phyloP scores from a whole-genome alignment of 1,140 invertebrate species.

The Homalodisca vitripennis region DNA sequence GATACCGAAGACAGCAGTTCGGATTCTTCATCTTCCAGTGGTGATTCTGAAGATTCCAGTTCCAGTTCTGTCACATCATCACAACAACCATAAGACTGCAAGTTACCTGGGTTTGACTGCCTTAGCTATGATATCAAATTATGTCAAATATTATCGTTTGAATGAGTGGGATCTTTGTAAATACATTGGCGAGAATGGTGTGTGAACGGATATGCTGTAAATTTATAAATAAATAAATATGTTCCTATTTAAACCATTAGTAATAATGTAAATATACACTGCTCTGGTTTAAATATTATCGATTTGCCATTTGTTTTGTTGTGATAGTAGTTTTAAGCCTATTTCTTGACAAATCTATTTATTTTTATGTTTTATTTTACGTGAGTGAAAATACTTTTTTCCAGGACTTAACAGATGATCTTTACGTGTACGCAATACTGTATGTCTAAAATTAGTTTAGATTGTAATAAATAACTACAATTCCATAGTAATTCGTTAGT shows the following conservation, averaged over 20 bases:
- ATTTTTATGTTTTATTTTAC: too few relatives aligned
- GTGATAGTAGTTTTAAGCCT: not conserved
- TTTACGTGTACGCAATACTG: too few relatives aligned
- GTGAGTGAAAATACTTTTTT: too few relatives aligned
- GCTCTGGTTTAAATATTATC: not conserved
- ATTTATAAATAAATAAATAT: not conserved
- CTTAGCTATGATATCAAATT: not conserved
- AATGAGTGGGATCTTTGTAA: not conserved
- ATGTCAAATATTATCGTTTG: not conserved
- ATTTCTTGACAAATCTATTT: too few relatives aligned
- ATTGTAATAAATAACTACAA: too few relatives aligned
- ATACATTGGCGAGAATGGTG: not conserved
- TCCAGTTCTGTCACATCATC: conserved; percentile 2
- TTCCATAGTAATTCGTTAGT: too few relatives aligned
- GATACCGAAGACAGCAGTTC: conserved; percentile 24
- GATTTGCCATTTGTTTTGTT: not conserved
- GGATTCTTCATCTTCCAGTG: conserved; percentile 9
- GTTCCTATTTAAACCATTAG: not conserved
- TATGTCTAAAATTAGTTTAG: too few relatives aligned
- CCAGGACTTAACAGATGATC: too few relatives aligned
- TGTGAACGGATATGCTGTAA: not conserved
- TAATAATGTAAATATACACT: not conserved
- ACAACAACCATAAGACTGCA: conserved; percentile 1
- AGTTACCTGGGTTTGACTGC: conserved; percentile 13
- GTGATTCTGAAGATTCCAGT: conserved; percentile 1